A percentile compares a stretch with the other conserved stretches of the same genome.
Evolutionary conservation across 2,113 vertebrate species (phyloP).

Genomic region (Ctenodactylus gundi): DNA sequence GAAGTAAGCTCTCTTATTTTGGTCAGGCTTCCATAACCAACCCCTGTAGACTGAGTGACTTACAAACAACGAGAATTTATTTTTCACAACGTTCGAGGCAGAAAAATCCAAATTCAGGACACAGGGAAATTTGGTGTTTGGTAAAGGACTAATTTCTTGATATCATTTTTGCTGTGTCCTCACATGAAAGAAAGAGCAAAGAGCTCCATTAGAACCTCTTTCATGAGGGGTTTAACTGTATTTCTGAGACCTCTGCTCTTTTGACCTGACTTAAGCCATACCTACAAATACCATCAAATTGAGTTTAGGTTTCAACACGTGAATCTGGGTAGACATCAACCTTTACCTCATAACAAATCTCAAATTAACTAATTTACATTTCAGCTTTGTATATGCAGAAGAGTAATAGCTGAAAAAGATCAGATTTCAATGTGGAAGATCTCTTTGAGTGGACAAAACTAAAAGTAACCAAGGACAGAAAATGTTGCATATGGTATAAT

Average conservation of each 20-base stretch:
- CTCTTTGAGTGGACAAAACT: neutral
- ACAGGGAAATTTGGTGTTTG: neutral
- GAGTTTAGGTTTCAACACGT: neutral
- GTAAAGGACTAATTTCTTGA: neutral
- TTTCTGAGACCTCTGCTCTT: neutral
- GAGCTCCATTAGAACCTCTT: neutral
- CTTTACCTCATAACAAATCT: neutral
- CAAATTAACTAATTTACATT: neutral
- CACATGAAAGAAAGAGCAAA: neutral
- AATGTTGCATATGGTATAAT: neutral
- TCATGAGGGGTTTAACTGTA: neutral
- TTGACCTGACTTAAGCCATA: too few species aligned
- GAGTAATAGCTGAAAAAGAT: neutral
- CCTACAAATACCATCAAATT: neutral
- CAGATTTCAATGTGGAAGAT: neutral
- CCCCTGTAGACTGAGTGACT: neutral
- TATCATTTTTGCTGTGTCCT: neutral
- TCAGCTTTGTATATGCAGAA: neutral
- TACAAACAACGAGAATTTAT: neutral
- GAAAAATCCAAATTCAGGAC: neutral
- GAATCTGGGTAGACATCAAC: neutral
- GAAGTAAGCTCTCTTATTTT: neutral
- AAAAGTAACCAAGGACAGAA: slow-evolving; percentile 8
- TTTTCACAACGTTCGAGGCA: neutral
- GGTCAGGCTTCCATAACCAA: neutral